phyloP scores from a whole-genome alignment of 2,797 vertebrate species.

The Mormyrus proboscirostris region DNA sequence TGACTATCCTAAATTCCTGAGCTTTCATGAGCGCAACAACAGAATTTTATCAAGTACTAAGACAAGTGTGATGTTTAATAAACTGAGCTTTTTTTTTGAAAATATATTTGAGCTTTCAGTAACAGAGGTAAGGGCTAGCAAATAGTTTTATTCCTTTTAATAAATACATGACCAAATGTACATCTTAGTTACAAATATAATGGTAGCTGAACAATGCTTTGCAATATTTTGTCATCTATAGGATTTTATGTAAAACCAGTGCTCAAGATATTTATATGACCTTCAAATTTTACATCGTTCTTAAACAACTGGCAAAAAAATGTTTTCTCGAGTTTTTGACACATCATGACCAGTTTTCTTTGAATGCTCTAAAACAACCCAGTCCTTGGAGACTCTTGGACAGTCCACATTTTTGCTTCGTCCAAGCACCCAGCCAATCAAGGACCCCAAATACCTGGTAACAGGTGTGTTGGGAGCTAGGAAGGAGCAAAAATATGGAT shows the following conservation, averaged over 20 bases:
- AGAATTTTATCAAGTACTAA: not conserved
- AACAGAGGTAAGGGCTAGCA: not conserved
- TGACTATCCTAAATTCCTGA: not conserved
- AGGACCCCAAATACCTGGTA: not conserved
- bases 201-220: not conserved
- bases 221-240: not conserved
- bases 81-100: too few relatives aligned
- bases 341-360: not conserved
- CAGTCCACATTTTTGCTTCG: not conserved
- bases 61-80: not conserved
- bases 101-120: not conserved
- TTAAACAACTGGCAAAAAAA: not conserved
- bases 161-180: not conserved
- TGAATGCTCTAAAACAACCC: not conserved
- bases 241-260: not conserved
- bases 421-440: not conserved
- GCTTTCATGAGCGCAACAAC: not conserved
- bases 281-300: not conserved
- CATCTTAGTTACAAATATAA: not conserved
- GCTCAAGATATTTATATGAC: not conserved
- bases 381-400: not conserved
- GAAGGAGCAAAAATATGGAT: not conserved
- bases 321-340: not conserved
- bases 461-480: not conserved
- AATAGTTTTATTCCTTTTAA: not conserved